Conservation (phyloP, 2,888 invertebrate species). For the Oligia fasciuncula region DNA sequence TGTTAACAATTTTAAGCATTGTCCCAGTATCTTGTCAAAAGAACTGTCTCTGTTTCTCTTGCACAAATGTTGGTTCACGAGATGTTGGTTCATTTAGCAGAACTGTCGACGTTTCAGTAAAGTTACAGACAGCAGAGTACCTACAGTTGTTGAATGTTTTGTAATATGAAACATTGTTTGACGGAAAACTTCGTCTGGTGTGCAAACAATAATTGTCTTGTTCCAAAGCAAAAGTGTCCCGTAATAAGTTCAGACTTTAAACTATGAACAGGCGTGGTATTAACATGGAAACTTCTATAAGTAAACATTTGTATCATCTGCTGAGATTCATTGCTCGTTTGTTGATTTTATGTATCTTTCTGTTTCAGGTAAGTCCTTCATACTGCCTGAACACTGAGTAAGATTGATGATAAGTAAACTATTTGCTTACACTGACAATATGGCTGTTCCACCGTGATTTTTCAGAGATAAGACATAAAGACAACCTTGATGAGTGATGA, state of each 20-base stretch:
- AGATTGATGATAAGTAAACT: slow-evolving; percentile 59
- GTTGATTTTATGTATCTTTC: slow-evolving; percentile 62
- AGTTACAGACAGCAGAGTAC: slow-evolving; percentile 47
- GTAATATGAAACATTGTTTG: slow-evolving; percentile 81
- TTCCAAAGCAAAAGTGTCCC: slow-evolving; percentile 71
- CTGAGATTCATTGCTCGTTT: slow-evolving; percentile 29
- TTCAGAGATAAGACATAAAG: slow-evolving; percentile 31
- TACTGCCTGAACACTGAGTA: slow-evolving; percentile 53
- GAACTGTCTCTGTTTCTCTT: slow-evolving; percentile 26
- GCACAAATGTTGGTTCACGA: slow-evolving; percentile 6
- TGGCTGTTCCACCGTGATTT: slow-evolving; percentile 16
- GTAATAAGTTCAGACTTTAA: slow-evolving; percentile 44
- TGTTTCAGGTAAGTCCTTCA: slow-evolving; percentile 76
- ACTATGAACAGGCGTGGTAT: slow-evolving; percentile 49
- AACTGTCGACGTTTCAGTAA: slow-evolving; percentile 52
- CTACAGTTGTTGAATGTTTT: slow-evolving; percentile 74
- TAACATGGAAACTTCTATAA: slow-evolving; percentile 41
- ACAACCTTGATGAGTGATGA: slow-evolving; percentile 28
- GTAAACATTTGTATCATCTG: slow-evolving; percentile 34
- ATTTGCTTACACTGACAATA: slow-evolving; percentile 25
- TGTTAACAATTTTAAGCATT: slow-evolving; percentile 25
- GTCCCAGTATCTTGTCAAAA: slow-evolving; percentile 16
- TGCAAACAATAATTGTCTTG: slow-evolving; percentile 75
- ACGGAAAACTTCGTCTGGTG: slow-evolving; percentile 76
- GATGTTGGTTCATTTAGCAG: slow-evolving; percentile 45